Percentiles rank a stretch among this genome's conserved stretches.
Conservation (phyloP, 2,113 vertebrate species). For the Aix galericulata region DNA sequence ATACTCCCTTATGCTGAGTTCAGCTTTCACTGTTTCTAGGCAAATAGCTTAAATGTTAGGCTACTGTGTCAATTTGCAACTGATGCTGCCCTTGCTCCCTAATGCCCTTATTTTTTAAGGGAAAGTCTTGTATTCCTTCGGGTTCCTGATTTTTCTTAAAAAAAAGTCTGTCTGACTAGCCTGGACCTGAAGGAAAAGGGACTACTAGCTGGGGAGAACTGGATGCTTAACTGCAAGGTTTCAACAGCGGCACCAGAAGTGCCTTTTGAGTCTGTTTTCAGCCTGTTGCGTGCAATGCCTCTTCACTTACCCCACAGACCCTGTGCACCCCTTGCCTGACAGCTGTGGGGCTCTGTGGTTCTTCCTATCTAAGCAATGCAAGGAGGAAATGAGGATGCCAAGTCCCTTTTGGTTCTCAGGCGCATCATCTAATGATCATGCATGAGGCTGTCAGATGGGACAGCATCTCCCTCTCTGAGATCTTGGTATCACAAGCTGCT, state of each 20-base stretch:
- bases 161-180: neutral
- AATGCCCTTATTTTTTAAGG: neutral
- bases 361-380: neutral
- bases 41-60: neutral
- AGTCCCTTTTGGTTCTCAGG: neutral
- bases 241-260: neutral
- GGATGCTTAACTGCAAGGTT: neutral
- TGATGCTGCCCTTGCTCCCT: neutral
- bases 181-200: neutral
- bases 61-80: neutral
- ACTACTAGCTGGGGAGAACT: neutral
- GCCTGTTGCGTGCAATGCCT: neutral
- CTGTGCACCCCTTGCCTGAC: neutral
- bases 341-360: neutral
- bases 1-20: neutral
- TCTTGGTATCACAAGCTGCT: neutral
- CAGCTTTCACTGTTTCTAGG: neutral
- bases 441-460: neutral
- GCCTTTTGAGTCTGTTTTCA: neutral
- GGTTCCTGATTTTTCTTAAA: neutral
- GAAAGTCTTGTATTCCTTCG: neutral
- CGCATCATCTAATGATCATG: neutral
- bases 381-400: neutral
- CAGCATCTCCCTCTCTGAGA: neutral
- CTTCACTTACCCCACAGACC: neutral